Evolutionary conservation across 2,797 vertebrate species (phyloP), one percentile per base, ranked within the genome.

Genomic region (Rhinophrynus dorsalis): DNA sequence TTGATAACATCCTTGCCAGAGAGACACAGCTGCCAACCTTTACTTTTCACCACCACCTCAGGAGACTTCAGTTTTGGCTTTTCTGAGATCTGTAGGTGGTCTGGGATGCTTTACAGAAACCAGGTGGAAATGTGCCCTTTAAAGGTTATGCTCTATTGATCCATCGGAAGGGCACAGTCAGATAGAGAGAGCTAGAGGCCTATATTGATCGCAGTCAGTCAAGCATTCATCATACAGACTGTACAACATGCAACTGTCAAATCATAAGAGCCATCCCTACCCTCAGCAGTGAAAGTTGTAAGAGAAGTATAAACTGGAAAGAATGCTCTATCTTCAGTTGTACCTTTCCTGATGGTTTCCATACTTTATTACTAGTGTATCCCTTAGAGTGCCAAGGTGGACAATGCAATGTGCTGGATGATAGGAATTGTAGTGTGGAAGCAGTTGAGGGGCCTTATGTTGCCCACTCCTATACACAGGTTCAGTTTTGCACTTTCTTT

Each of bases 141-240:
- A 73, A 73, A 73, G 70, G 70, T 73, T 73, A 62, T 33, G 17
- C 21, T 15, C 21, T 66, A 73, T 73, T 73, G 62, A 73, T 73
- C 55, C 29, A 35, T 26, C 21, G 35, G 12, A 45, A 50, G 42
- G 55, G 17, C 20, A 54, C 50, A 65, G 64, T 45, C 40, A 67
- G 30, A 57, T 47, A 54, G 52, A 29, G 52, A 58, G 20, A 26
- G 38, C 70, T 38, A 30, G 47, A 52, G 47, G 70, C 62, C 45
- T 35, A 50, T 73, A 73, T 73, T 73, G 70, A 73, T 73, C 12
- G 54, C 23, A 33, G 35, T 24, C 62, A 67, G 62, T 35, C 62
- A 66, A 60, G 56, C 62, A 67, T 58, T 45, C 70, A 73, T 73
- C 62, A 73, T 67, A 73, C 70, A 54, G 44, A 60, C 62, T 54